Base-by-base conservation (phyloP, 2,888 invertebrate species). In the Rapana venosa region DNA sequence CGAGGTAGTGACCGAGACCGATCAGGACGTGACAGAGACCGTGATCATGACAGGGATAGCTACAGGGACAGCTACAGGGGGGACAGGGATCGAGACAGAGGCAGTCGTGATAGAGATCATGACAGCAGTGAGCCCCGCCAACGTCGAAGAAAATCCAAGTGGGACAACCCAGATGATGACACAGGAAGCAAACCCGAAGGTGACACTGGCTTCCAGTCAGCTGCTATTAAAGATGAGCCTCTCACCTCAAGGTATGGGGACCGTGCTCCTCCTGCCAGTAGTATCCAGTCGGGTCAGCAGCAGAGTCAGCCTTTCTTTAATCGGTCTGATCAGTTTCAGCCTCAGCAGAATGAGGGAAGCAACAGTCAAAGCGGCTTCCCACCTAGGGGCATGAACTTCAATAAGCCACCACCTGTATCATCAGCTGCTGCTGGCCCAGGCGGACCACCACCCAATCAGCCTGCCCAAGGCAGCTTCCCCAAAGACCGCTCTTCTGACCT, bases 151-250 rank as follows among this genome's bases (percentile, higher is more conserved):
- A 91, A 90, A 66, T 92, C 92, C 58, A 90, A 92, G 35, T 92
- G 91, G 91, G 91, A 91, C 56, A 90, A 90, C 36, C 92, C 92
- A 47, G 92, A 88, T 26, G 91, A 91, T 17, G 90, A 90, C 30
- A 74, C 17, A 22, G 89, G 47, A 2, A 20, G 61, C 56, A 81
- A 86, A 20, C n/a, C 36, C 20, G 77, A 47, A n/a, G 30, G 89
- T 15, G 77, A 83, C 47, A 35, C 89, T 6, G 30, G 35, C 56
- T 89, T 89, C 47, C 89, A 36, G n/a, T 66, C 22, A 70, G 1
- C 66, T 8, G 32, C 36, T 35, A 20, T 85, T 0, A 85, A 85
- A 77, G 47, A 84, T 13, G 89, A 89, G 20, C 84, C 85, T 15
- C 30, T 22, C 47, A 47, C 36, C 2, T 26, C 81, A 13, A 36